Percentiles rank a stretch among this genome's conserved stretches.
phyloP scores from a whole-genome alignment of 2,797 vertebrate genomes.

The Selene dorsalis region DNA sequence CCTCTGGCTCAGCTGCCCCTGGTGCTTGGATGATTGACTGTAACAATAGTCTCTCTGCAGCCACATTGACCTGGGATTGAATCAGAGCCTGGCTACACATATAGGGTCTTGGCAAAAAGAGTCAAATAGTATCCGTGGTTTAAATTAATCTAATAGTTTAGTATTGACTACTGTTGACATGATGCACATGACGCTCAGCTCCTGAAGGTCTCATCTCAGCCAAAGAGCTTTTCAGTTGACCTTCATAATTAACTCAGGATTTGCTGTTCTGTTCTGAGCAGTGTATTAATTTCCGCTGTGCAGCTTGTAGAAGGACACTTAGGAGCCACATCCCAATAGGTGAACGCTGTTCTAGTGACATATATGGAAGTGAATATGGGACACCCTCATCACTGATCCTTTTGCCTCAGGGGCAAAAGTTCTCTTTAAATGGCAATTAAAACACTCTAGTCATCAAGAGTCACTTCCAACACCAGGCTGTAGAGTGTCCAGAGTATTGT shows the following conservation, averaged over 20 bases:
- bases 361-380: neutral
- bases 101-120: neutral
- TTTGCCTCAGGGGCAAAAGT: neutral
- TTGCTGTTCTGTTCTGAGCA: slow-evolving; percentile 6
- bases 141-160: neutral
- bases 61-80: neutral
- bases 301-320: neutral
- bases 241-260: neutral
- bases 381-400: neutral
- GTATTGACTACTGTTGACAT: neutral
- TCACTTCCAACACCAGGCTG: neutral
- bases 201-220: neutral
- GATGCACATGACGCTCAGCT: neutral
- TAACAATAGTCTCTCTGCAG: neutral
- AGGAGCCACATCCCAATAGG: slow-evolving; percentile 16
- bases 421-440: neutral
- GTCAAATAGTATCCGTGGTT: neutral
- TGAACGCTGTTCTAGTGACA: neutral
- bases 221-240: neutral
- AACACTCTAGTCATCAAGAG: neutral
- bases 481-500: neutral
- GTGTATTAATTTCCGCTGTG: neutral
- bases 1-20: neutral
- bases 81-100: neutral
- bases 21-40: neutral